Conservation (phyloP, 2,113 vertebrate genomes). For the Triplophysa tibetana region DNA sequence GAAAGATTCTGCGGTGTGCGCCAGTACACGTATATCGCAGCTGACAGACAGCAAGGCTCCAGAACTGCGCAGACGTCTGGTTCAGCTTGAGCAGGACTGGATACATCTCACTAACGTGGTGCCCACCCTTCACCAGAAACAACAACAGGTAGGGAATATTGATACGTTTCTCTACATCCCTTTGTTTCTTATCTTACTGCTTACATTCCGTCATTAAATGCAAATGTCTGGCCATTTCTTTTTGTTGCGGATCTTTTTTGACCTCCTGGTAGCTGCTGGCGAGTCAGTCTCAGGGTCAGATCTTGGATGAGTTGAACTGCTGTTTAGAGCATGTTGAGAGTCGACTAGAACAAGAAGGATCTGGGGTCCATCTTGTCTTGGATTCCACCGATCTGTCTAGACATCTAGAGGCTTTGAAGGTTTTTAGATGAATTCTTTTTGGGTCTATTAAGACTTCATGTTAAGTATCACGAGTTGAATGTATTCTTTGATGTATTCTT, state of each 20-base stretch:
- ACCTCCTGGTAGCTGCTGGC: constrained; percentile 78
- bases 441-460: too few relatives aligned
- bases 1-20: constrained; percentile 73
- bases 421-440: not conserved
- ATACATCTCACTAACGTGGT: constrained; percentile 75
- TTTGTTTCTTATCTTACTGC: not conserved
- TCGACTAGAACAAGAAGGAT: constrained; percentile 56
- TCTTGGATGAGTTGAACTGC: constrained; percentile 78
- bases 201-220: not conserved
- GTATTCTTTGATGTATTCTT: not conserved
- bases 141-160: constrained; percentile 78
- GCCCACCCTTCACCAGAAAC: constrained; percentile 77
- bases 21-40: constrained; percentile 77
- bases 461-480: too few relatives aligned
- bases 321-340: constrained; percentile 77
- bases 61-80: constrained; percentile 70
- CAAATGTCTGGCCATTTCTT: not conserved
- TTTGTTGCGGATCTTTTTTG: not conserved
- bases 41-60: constrained; percentile 77
- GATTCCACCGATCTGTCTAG: constrained; percentile 65
- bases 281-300: constrained; percentile 75
- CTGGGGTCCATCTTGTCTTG: constrained; percentile 46
- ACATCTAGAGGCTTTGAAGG: constrained; percentile 79
- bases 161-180: not conserved
- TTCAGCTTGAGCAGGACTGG: constrained; percentile 82